Conservation (phyloP, 2,888 invertebrate species). For the Eremobia ochroleuca region DNA sequence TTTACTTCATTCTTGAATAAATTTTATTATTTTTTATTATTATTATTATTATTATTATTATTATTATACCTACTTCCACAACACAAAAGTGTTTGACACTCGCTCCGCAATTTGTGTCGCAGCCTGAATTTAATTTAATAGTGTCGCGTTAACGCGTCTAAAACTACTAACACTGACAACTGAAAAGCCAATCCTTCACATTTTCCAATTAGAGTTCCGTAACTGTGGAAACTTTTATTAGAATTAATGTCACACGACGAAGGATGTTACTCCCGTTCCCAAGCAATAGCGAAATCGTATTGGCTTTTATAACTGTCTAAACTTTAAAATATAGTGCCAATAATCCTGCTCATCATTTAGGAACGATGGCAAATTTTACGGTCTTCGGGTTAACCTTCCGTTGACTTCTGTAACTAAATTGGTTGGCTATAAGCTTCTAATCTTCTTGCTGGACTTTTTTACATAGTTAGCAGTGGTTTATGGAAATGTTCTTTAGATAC, state of each 20-base stretch:
- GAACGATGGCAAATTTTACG: constrained; percentile 23
- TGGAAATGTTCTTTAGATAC: constrained; percentile 2
- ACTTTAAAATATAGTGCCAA: constrained; percentile 57
- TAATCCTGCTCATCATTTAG: constrained; percentile 46
- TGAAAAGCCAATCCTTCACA: constrained; percentile 53
- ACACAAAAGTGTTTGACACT: constrained; percentile 37
- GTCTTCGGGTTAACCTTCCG: constrained; percentile 6
- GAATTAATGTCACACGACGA: constrained; percentile 50
- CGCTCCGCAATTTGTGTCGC: constrained; percentile 52
- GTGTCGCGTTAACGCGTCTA: constrained; percentile 46
- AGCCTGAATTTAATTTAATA: constrained; percentile 62
- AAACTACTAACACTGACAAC: constrained; percentile 58
- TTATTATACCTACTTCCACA: not conserved
- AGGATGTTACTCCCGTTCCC: constrained; percentile 35
- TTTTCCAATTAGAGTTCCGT: constrained; percentile 61
- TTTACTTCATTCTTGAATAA: too few species aligned
- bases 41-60: too few species aligned
- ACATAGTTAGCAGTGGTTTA: constrained; percentile 16
- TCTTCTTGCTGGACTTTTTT: constrained; percentile 30
- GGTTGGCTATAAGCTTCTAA: constrained; percentile 19
- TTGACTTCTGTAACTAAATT: constrained; percentile 34
- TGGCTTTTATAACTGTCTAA: constrained; percentile 49
- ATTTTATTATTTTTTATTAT: too few species aligned
- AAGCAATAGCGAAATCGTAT: constrained; percentile 54
- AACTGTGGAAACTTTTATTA: constrained; percentile 59